Base-by-base conservation (phyloP, 2,113 vertebrate genomes). In the Tachuris rubrigastra region DNA sequence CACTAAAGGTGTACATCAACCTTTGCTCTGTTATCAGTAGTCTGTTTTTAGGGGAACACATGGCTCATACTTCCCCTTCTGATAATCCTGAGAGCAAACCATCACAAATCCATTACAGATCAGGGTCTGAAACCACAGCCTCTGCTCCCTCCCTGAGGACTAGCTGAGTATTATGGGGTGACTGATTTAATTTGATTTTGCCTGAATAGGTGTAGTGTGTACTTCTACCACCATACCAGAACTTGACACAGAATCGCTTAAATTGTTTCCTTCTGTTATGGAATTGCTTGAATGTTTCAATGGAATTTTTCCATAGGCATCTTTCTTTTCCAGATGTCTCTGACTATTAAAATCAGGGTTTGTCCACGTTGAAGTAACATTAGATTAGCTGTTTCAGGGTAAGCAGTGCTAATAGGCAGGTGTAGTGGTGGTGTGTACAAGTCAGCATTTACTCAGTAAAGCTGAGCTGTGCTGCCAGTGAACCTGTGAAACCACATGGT, bases 131-230 rank as follows among this genome's bases (percentile, higher is more conserved):
- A 88, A 47, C 62, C 63, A 87, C 39, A 80, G 17, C n/a, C 20
- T 82, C 28, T 0, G 0, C 8, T 85, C 16, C 5, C 30, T 7
- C 1, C 0, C 23, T 0, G 7, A 63, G 28, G 49, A 65, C 25
- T 44, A 55, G 20, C 52, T 68, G 53, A 78, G 15, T 53, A 12
- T 67, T 85, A 28, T 1, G 1, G 18, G 3, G 16, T 68, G 18
- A 8, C 25, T 89, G 37, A 14, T 65, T 74, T n/a, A 10, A 25
- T 93, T 89, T 63, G 73, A 37, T 93, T 81, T 89, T 74, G 9
- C 42, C 31, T 77, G 58, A 56, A 6, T 55, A 83, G 33, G 7
- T 83, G n/a, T 65, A 12, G 50, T 62, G 80, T 66, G 30, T 87
- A 33, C 25, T 63, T 87, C 10, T 78, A 71, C 56, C 19, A 41